Evolutionary conservation across 2,113 vertebrate genomes (phyloP), one percentile per base, ranked within the genome.

Genomic region (Salvelinus sp.): DNA sequence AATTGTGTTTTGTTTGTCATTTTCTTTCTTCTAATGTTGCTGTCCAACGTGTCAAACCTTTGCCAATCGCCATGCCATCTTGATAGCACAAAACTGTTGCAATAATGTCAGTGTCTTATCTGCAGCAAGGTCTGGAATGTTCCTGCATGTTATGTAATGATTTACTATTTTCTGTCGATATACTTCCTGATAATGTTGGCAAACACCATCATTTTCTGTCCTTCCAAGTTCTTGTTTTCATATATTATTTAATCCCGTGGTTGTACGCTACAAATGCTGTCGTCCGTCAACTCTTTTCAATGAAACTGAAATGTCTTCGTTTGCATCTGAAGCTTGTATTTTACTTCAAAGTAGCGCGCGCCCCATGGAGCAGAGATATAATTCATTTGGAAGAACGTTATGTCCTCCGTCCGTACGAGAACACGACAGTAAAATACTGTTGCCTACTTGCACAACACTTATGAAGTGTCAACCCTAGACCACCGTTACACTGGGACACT

Each of bases 41-140:
- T 63, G 10, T 25, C 16, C 60, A 63, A 22, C 3, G 25, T 63
- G 60, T 63, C 60, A 63, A 63, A 10, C 38, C 38, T 44, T 63
- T 25, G 20, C 12, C 9, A 22, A 22, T 63, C 13, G 10, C 64
- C 4, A 66, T 66, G 3, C 5, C 62, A 2, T 63, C 2, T 25
- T 22, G n/a, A 63, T 63, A 63, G 54, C 54, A 14, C 20, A 63
- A 63, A n/a, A 63, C 22, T 27, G 64, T 66, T 28, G 22, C 1
- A 12, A 66, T 25, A n/a, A 28, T 66, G 64, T 28, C 3, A 16
- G 2, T 27, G 64, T 66, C 64, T 66, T 23, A 28, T 66, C 64
- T 66, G 25, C 25, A 30, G 64, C 25, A 30, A 66, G 62, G 62
- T 63, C 62, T 63, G 10, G 25, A 66, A 66, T 63, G n/a, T 63